Conservation (phyloP, 1,140 invertebrate genomes). For the Choristoneura fumiferana region DNA sequence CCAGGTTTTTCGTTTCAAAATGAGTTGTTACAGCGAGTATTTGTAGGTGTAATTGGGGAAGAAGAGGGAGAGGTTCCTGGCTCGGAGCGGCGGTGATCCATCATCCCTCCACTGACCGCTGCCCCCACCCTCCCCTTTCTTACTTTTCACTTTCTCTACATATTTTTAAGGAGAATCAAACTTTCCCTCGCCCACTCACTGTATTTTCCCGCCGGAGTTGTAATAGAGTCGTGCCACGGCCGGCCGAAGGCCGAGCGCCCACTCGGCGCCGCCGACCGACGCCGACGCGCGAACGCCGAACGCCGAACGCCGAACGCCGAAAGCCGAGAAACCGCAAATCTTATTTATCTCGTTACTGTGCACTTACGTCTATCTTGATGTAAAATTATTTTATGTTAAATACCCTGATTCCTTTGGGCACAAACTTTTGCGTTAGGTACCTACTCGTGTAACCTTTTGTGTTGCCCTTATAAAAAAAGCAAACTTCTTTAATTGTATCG, state of each 20-base stretch:
- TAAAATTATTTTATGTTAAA: slow-evolving; percentile 37
- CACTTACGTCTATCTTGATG: slow-evolving; percentile 35
- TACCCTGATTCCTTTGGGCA: slow-evolving; percentile 41
- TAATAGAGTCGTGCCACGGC: slow-evolving; percentile 35
- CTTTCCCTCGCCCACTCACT: slow-evolving; percentile 58
- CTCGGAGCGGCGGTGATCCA: slow-evolving; percentile 66
- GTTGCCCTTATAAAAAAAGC: slow-evolving; percentile 1
- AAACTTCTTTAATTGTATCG: slow-evolving; percentile 6
- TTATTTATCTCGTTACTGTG: slow-evolving; percentile 52
- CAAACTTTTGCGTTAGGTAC: slow-evolving; percentile 27
- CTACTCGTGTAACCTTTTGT: slow-evolving; percentile 25
- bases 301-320: slow-evolving; percentile 5
- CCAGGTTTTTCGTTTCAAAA: slow-evolving; percentile 22
- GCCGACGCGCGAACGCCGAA: too few relatives aligned
- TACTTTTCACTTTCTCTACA: slow-evolving; percentile 78
- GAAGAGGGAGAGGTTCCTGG: slow-evolving; percentile 56
- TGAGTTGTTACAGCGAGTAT: slow-evolving; percentile 55
- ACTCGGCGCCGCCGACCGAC: too few relatives aligned
- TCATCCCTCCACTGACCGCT: slow-evolving; percentile 72
- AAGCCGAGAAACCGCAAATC: slow-evolving; percentile 38
- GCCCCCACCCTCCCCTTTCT: slow-evolving; percentile 50
- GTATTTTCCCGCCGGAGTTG: slow-evolving; percentile 56
- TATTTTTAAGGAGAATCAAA: slow-evolving; percentile 76
- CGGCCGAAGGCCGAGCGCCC: background rate
- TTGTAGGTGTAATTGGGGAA: slow-evolving; percentile 70